Percentiles rank a stretch among this genome's conserved stretches.
Evolutionary conservation across 64 coral and sea anemone species (phyloP).

Genomic region (Montipora cactus): DNA sequence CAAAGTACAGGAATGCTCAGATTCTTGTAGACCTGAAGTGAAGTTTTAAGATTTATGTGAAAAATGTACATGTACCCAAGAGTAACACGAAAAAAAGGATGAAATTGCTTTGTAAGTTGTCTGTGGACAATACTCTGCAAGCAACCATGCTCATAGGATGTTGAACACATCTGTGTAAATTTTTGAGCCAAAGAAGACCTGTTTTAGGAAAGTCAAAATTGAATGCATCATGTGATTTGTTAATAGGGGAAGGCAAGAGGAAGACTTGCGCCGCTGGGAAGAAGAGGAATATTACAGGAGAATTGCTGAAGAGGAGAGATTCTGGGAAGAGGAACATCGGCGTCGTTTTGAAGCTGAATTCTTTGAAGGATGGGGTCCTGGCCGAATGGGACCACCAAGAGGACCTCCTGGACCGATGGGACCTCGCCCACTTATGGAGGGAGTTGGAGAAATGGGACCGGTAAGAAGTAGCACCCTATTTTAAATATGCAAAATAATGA

Average conservation of each 20-base stretch:
- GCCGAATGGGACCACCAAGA: conserved; percentile 44
- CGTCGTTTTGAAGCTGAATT: conserved; percentile 86
- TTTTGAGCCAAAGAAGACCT: too few species aligned
- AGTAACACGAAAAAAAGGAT: too few species aligned
- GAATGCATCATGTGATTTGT: not conserved
- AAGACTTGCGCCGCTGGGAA: conserved; percentile 84
- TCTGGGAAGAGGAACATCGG: conserved; percentile 95
- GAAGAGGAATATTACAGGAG: conserved; percentile 94
- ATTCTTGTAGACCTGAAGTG: too few species aligned
- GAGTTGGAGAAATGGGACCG: conserved; percentile 41
- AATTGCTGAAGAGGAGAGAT: conserved; percentile 91
- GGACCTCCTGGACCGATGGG: conserved; percentile 52
- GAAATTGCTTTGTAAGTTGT: too few species aligned
- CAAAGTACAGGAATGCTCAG: too few species aligned
- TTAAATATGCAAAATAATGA: too few species aligned
- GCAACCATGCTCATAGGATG: too few species aligned
- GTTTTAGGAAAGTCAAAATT: not conserved
- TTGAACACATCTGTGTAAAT: too few species aligned
- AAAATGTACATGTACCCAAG: too few species aligned
- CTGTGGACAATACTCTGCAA: too few species aligned
- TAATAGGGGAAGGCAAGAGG: conserved; percentile 68
- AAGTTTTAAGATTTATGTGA: too few species aligned
- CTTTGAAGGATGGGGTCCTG: conserved; percentile 50
- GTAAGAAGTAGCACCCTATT: not conserved
- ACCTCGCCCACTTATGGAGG: conserved; percentile 69